Conservation (phyloP, 2,113 vertebrate genomes). For the Opisthocomus hoazin region DNA sequence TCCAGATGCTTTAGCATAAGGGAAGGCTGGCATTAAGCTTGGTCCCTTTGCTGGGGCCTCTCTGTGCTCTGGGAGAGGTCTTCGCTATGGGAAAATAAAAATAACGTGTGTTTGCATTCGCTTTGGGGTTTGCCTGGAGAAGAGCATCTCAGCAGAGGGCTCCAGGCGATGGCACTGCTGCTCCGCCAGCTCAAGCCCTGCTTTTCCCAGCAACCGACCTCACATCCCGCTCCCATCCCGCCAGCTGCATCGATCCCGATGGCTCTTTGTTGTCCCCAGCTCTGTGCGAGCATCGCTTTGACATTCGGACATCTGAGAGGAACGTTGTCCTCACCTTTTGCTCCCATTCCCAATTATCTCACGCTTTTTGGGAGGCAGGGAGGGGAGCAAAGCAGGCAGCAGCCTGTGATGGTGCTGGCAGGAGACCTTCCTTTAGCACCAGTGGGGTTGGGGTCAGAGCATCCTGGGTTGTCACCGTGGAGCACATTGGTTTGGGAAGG, state of each 20-base stretch:
- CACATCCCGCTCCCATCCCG: neutral
- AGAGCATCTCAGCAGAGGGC: neutral
- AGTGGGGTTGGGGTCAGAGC: fast-evolving
- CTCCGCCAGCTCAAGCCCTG: neutral
- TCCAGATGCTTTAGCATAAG: fast-evolving
- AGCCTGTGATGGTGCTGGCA: neutral
- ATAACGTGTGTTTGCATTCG: fast-evolving
- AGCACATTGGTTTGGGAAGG: fast-evolving
- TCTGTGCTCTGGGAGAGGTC: fast-evolving
- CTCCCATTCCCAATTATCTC: neutral
- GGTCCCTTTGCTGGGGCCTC: too few relatives aligned
- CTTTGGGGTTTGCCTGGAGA: neutral
- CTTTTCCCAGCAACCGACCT: neutral
- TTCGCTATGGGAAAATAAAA: neutral
- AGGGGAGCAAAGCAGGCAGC: neutral
- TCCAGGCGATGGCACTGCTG: constrained; percentile 34
- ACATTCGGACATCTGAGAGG: neutral
- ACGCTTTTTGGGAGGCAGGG: neutral
- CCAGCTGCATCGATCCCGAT: neutral
- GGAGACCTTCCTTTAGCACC: neutral
- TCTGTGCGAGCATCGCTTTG: neutral
- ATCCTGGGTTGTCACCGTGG: neutral
- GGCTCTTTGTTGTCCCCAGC: neutral
- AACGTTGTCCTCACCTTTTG: neutral
- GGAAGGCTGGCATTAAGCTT: neutral